A percentile compares a stretch with the other conserved stretches of the same genome.
These are phyloP conservation scores for Antigone vipio DNA, from an alignment of 2,113 vertebrate species.

Conservation along the genomic window DNA sequence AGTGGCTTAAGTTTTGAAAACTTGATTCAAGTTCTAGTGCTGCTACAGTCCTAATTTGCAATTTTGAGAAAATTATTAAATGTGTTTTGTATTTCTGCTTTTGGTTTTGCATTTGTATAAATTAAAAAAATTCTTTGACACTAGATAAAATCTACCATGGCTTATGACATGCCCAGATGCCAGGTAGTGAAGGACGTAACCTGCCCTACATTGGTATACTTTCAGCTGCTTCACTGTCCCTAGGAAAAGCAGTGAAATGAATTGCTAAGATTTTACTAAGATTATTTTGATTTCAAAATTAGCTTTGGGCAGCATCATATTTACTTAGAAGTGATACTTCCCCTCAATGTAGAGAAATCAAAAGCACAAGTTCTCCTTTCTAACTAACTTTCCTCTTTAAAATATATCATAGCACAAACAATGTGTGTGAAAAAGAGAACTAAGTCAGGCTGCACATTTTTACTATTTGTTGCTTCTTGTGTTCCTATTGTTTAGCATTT, in stretches of 20 bases:
- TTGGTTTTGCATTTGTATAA: not conserved
- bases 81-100: not conserved
- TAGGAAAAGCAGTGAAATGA: not conserved
- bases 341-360: constrained; percentile 59
- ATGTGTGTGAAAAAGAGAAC: constrained; percentile 59
- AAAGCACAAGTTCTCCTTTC: constrained; percentile 71
- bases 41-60: not conserved
- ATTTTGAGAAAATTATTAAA: not conserved
- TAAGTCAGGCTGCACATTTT: not conserved
- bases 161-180: not conserved
- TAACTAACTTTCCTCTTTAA: constrained; percentile 45
- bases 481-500: not conserved
- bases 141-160: not conserved
- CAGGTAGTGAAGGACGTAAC: not conserved
- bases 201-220: not conserved
- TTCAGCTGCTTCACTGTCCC: not conserved
- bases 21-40: not conserved
- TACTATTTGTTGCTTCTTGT: not conserved
- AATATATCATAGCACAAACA: constrained; percentile 14
- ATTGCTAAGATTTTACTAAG: not conserved
- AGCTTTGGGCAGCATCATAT: not conserved
- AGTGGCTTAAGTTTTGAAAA: not conserved
- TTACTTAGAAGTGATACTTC: constrained; percentile 67
- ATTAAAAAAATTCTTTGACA: not conserved
- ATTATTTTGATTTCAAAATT: not conserved